Conservation (phyloP, 2,797 vertebrate genomes). For the Sebastiscus tertius region DNA sequence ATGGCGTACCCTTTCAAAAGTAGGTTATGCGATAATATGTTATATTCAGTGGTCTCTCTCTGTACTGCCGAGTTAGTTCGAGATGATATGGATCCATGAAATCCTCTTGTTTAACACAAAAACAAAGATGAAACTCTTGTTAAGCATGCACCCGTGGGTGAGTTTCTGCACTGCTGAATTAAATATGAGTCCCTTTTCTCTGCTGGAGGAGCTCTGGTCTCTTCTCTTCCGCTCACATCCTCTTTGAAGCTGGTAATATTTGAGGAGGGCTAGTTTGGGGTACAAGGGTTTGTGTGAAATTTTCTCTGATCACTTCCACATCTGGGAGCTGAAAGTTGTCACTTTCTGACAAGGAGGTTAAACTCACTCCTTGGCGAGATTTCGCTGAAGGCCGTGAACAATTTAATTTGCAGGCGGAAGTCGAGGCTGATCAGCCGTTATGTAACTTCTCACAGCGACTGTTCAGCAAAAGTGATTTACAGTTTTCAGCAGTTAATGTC, state of each 20-base stretch:
- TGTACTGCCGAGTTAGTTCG: neutral
- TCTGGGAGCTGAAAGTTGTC: constrained; percentile 32
- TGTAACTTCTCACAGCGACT: constrained; percentile 15
- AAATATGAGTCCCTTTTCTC: constrained; percentile 52
- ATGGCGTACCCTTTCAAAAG: constrained; percentile 11
- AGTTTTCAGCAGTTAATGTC: constrained; percentile 53
- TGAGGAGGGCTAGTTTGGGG: constrained; percentile 14
- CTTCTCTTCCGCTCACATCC: constrained; percentile 18
- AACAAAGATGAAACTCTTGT: constrained; percentile 57
- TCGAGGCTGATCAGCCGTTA: constrained; percentile 16
- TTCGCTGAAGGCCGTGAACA: neutral
- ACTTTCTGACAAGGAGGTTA: constrained; percentile 38
- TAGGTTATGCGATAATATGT: neutral
- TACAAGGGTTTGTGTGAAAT: neutral
- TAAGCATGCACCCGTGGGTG: constrained; percentile 49
- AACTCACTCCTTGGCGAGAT: neutral
- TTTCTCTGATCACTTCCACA: constrained; percentile 33
- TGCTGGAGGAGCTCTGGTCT: constrained; percentile 29
- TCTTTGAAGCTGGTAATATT: constrained; percentile 40
- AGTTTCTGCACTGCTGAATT: constrained; percentile 55
- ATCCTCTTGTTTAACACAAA: constrained; percentile 47
- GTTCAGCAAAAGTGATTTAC: constrained; percentile 34
- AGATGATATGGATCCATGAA: constrained; percentile 26
- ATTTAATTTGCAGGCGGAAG: constrained; percentile 23
- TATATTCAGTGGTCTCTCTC: neutral